These are phyloP conservation scores for Dicrostonyx torquatus DNA, from an alignment of 2,797 vertebrate species.

Conservation along the genomic window DNA sequence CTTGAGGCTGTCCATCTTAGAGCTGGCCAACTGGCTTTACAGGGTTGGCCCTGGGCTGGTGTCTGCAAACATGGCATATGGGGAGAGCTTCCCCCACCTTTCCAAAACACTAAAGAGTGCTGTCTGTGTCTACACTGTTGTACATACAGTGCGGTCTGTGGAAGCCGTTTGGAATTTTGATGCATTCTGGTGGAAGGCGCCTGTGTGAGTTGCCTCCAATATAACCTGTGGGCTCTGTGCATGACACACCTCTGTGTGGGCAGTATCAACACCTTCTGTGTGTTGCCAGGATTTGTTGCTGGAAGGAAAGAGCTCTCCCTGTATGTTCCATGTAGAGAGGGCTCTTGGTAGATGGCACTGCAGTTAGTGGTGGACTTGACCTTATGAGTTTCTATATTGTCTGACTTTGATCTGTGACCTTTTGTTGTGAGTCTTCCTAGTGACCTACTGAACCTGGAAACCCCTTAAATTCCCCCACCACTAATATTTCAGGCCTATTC, in stretches of 20 bases:
- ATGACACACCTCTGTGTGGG: not conserved
- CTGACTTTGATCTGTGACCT: not conserved
- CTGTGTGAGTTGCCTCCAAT: rapidly evolving
- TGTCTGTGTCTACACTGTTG: rapidly evolving
- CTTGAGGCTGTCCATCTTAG: not conserved
- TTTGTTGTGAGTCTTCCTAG: not conserved
- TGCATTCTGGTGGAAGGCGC: not conserved
- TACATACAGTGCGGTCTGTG: too few relatives aligned
- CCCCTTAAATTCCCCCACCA: not conserved
- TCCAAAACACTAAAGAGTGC: not conserved
- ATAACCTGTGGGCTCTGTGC: not conserved
- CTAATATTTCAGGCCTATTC: not conserved
- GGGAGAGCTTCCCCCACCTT: not conserved
- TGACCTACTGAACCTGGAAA: not conserved
- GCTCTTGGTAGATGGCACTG: not conserved
- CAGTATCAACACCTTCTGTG: rapidly evolving
- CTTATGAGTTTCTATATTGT: not conserved
- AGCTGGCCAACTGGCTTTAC: not conserved
- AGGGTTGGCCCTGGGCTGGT: not conserved
- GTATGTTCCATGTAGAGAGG: not conserved
- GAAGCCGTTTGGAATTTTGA: not conserved
- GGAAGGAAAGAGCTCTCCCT: not conserved
- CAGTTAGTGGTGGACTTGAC: too few relatives aligned
- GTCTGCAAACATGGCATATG: not conserved
- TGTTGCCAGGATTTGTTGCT: not conserved